Conservation (phyloP, 2,888 invertebrate genomes). For the Leptopilina drosophilae region DNA sequence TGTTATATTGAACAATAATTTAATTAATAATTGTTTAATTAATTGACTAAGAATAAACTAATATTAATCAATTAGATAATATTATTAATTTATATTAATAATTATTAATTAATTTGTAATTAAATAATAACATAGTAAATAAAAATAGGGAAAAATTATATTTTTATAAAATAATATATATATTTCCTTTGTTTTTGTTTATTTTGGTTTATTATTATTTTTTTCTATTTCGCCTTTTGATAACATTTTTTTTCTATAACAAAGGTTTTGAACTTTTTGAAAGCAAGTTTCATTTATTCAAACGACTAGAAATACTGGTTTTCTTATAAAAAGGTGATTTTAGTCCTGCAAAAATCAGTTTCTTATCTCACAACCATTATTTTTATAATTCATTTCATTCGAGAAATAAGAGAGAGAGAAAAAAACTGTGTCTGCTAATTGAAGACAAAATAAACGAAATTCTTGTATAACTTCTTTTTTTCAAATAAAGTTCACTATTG, state of each 20-base stretch:
- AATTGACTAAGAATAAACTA: too few species aligned
- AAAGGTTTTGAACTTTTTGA: constrained; percentile 6
- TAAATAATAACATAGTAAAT: too few species aligned
- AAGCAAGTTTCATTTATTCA: constrained; percentile 28
- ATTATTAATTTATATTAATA: too few species aligned
- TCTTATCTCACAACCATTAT: neutral
- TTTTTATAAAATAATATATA: too few species aligned
- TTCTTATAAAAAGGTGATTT: neutral
- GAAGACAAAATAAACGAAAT: constrained; percentile 5
- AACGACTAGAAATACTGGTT: constrained; percentile 28
- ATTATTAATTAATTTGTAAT: too few species aligned
- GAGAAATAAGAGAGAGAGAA: constrained; percentile 5
- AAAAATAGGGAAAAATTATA: too few species aligned
- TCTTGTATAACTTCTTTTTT: constrained; percentile 8
- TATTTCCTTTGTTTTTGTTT: neutral
- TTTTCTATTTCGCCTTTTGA: neutral
- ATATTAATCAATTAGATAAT: too few species aligned
- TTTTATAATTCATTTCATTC: constrained; percentile 12
- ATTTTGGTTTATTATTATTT: neutral
- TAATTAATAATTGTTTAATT: too few species aligned
- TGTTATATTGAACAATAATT: too few species aligned
- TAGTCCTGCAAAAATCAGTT: constrained; percentile 5
- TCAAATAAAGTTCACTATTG: neutral
- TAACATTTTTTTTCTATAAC: neutral
- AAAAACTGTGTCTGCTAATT: neutral